Evolutionary conservation across 2,888 invertebrate genomes (phyloP).

Genomic region (Tetramorium bicarinatum): DNA sequence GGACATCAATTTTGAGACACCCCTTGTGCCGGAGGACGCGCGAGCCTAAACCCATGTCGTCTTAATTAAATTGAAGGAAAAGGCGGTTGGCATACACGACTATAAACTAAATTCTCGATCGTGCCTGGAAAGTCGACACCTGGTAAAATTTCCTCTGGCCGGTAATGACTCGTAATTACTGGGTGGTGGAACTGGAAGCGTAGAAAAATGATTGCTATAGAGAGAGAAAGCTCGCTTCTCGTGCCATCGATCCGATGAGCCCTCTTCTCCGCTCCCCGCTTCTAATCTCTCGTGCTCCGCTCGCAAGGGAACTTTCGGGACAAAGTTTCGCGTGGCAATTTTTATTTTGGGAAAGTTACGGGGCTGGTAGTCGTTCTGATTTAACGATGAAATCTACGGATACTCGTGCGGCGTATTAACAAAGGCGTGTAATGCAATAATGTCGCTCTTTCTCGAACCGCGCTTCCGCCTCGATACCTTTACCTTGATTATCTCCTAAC

Average conservation of each 20-base stretch:
- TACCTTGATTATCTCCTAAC: background rate
- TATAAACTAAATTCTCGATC: slow-evolving; percentile 9
- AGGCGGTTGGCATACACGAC: slow-evolving; percentile 8
- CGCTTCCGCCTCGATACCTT: background rate
- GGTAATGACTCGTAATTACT: slow-evolving; percentile 72
- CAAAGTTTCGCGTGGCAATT: slow-evolving; percentile 56
- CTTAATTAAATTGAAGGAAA: slow-evolving; percentile 71
- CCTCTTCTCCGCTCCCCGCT: background rate
- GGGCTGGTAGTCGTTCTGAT: slow-evolving; percentile 54
- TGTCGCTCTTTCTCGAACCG: background rate
- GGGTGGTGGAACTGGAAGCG: slow-evolving; percentile 34
- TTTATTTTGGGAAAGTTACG: slow-evolving; percentile 65
- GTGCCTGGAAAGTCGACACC: slow-evolving; percentile 59
- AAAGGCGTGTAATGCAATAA: slow-evolving; percentile 10
- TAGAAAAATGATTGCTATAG: slow-evolving; percentile 65
- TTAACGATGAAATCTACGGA: slow-evolving; percentile 63
- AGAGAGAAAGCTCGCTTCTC: slow-evolving; percentile 52
- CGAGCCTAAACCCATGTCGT: slow-evolving; percentile 37
- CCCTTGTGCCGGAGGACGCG: slow-evolving; percentile 53
- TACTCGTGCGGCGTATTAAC: slow-evolving; percentile 51
- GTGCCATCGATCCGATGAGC: slow-evolving; percentile 64
- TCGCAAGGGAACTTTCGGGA: slow-evolving; percentile 32
- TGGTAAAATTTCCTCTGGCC: slow-evolving; percentile 57
- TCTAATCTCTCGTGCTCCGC: slow-evolving; percentile 48
- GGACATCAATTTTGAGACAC: slow-evolving; percentile 61